Percentiles rank a stretch among this genome's conserved stretches.
Conservation (phyloP, 2,113 vertebrate genomes). For the Excalfactoria chinensis region DNA sequence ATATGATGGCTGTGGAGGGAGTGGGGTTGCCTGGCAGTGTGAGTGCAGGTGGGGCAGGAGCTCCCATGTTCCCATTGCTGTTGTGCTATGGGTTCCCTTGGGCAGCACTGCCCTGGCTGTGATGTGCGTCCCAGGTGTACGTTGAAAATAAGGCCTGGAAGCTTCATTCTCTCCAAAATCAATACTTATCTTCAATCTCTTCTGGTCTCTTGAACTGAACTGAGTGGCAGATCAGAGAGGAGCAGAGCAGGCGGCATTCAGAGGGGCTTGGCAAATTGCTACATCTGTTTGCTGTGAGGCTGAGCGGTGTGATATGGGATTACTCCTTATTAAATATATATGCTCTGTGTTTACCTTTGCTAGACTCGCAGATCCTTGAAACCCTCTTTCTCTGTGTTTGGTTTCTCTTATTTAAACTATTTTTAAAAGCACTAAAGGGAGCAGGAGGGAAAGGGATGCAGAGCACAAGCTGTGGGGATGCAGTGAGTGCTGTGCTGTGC, state of each 20-base stretch:
- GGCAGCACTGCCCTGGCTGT: accelerated
- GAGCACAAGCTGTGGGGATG: background rate
- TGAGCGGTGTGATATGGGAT: background rate
- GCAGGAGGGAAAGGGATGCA: background rate
- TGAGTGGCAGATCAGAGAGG: background rate
- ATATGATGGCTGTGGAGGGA: background rate
- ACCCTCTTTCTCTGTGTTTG: background rate
- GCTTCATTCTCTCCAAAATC: background rate
- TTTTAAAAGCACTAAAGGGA: background rate
- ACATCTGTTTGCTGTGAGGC: background rate
- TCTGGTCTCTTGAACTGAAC: background rate
- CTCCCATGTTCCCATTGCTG: background rate
- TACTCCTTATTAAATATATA: constrained; percentile 24
- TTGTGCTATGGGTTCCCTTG: background rate
- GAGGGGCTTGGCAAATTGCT: background rate
- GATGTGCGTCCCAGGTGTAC: background rate
- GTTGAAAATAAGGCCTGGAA: background rate
- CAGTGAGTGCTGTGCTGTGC: background rate
- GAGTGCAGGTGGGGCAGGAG: background rate
- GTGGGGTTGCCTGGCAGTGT: background rate
- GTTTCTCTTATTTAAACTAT: background rate
- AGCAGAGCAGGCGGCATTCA: background rate
- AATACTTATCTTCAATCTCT: background rate
- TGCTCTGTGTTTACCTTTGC: background rate
- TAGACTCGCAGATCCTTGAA: background rate